phyloP scores from a whole-genome alignment of 2,113 vertebrate genomes.

The Hemibagrus wyckioides region DNA sequence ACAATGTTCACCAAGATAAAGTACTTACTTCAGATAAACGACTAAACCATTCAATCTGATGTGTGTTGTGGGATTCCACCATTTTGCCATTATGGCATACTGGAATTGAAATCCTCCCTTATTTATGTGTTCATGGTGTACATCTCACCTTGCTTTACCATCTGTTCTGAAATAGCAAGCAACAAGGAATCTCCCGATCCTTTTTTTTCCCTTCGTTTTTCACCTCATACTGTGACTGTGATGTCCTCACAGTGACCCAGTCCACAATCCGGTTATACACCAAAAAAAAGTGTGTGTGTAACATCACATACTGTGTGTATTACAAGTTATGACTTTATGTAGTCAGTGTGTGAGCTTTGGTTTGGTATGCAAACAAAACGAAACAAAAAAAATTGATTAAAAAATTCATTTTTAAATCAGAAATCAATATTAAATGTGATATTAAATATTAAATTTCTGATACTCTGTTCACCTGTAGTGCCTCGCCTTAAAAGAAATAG shows the following conservation, averaged over 20 bases:
- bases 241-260: neutral
- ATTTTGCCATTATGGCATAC: neutral
- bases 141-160: slow-evolving; percentile 11
- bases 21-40: neutral
- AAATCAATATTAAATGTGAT: no score
- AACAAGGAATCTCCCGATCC: neutral
- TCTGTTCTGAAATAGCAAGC: slow-evolving; percentile 3
- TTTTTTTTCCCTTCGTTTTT: neutral
- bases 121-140: neutral
- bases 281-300: neutral
- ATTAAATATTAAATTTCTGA: neutral
- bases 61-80: neutral
- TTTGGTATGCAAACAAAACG: neutral
- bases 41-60: neutral
- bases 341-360: neutral
- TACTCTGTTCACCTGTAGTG: neutral
- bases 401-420: neutral
- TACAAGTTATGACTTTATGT: neutral
- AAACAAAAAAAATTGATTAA: neutral
- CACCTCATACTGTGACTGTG: neutral
- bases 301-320: neutral
- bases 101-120: neutral
- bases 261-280: neutral
- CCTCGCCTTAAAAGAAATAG: neutral
- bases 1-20: neutral